Base-by-base conservation (phyloP, 1,140 invertebrate genomes). In the Eriosoma lanigerum region DNA sequence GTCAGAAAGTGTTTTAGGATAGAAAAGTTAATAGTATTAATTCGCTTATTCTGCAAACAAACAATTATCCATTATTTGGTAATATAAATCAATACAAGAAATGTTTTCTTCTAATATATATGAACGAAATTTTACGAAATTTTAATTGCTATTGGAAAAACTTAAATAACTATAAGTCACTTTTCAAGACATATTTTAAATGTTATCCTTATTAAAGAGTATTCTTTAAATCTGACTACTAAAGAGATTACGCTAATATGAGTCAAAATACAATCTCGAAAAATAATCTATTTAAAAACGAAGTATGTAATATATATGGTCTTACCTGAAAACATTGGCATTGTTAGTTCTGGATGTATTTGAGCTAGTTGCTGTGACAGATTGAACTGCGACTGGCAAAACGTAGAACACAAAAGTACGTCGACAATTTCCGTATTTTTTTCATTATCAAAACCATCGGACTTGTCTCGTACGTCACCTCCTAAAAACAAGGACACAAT, bases 271-370 rank as follows among this genome's bases (percentile, higher is more conserved):
- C 38, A 66, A 21, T 21, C 62, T 19, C 10, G 5, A 9, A 21
- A 24, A n/a, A n/a, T 68, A 68, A 68, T 48, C n/a, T n/a, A n/a
- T n/a, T n/a, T n/a, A n/a, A n/a, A n/a, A n/a, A n/a, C n/a, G n/a
- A n/a, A n/a, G n/a, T n/a, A n/a, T n/a, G n/a, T n/a, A n/a, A n/a
- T n/a, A n/a, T n/a, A n/a, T n/a, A n/a, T n/a, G n/a, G n/a, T n/a
- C n/a, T 89, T 86, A 97, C 96, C 96, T 85, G 96, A 98, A 87
- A 99, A 99, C 90, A 99, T 98, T 0, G 96, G 96, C 96, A 99
- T 98, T 13, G 97, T 98, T 0, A 99, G 89, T 84, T 99, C 96
- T 0, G 97, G 96, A 86, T 99, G 96, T 15, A 98, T 87, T 80
- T 95, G 92, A 0, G 97, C 94, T 81, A 99, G 87, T 84, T 98